Percentiles rank a stretch among this genome's conserved stretches.
These are phyloP conservation scores for Dione juno DNA, from an alignment of 2,888 invertebrate genomes.

Conservation along the genomic window DNA sequence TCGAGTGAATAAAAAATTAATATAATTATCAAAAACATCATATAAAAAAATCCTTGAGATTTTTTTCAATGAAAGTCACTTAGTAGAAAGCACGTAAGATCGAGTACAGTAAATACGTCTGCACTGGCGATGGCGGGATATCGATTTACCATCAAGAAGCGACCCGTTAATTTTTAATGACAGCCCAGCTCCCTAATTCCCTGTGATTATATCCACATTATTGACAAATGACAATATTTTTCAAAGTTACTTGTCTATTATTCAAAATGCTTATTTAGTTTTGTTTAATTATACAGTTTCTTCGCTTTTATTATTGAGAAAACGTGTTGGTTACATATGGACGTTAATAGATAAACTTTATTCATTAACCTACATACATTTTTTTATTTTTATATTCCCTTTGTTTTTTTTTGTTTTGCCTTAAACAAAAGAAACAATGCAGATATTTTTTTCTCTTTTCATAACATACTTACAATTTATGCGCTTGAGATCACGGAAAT, in stretches of 20 bases:
- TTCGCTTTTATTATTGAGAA: neutral
- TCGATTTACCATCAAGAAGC: slow-evolving; percentile 75
- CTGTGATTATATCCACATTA: slow-evolving; percentile 68
- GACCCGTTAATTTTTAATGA: slow-evolving; percentile 75
- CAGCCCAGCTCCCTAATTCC: slow-evolving; percentile 66
- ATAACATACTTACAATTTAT: too few relatives aligned
- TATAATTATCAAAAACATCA: neutral
- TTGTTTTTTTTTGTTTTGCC: too few relatives aligned
- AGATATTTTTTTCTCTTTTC: too few relatives aligned
- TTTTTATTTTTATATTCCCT: too few relatives aligned
- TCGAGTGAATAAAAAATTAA: too few relatives aligned
- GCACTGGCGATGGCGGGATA: slow-evolving; percentile 49
- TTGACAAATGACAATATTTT: slow-evolving; percentile 51
- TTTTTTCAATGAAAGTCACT: neutral
- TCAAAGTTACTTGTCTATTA: slow-evolving; percentile 54
- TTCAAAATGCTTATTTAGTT: slow-evolving; percentile 42
- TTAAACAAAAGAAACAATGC: too few relatives aligned
- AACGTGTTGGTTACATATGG: neutral
- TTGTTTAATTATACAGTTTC: neutral
- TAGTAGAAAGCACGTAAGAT: slow-evolving; percentile 24
- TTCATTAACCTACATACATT: neutral
- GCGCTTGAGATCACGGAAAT: too few relatives aligned
- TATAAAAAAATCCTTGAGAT: neutral
- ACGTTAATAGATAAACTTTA: neutral
- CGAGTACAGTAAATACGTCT: slow-evolving; percentile 39